Evolutionary conservation across 1,140 invertebrate genomes (phyloP), one percentile per base, ranked within the genome.

Genomic region (Ostrea denselamellosa): DNA sequence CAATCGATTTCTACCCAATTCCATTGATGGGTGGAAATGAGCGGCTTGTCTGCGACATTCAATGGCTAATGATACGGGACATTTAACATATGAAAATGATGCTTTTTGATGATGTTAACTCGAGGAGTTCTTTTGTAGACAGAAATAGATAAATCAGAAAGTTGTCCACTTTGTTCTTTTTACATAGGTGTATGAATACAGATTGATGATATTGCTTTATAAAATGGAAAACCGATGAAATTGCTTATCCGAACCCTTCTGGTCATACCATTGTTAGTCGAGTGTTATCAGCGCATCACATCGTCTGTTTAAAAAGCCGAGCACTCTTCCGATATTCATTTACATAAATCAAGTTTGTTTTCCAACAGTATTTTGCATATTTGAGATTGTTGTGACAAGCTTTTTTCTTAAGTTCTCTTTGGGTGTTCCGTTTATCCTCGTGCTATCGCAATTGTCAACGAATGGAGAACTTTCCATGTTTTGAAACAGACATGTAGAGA

Each of bases 361-460:
- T 77, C 25, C 28, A 25, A 12, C 28, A 77, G 68, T 34, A 77
- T 77, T 77, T 77, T 77, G 68, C 68, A 77, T 77, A 77, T 77
- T 77, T 77, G 22, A 77, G 68, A 77, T 77, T 77, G 68, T 77
- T 77, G 68, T 77, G 68, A 77, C 68, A 77, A 77, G 68, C 25
- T 77, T 77, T 77, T 34, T 28, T 12, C 68, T 25, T 22, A 77
- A 28, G 22, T 10, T 77, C 68, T 34, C 68, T 34, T 14, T 77
- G 68, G 68, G 68, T 77, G 68, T 77, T 77, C 68, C 14, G 9
- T 34, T 25, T 77, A 5, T 44, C 34, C 22, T 14, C 68, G 68
- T 77, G 28, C 68, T 62, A 62, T 62, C 56, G 56, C 56, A 77
- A 14, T 77, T 77, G 68, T 28, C 68, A 77, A 34, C 22, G 25